Conservation (phyloP, 2,113 vertebrate species). For the Athene noctua region DNA sequence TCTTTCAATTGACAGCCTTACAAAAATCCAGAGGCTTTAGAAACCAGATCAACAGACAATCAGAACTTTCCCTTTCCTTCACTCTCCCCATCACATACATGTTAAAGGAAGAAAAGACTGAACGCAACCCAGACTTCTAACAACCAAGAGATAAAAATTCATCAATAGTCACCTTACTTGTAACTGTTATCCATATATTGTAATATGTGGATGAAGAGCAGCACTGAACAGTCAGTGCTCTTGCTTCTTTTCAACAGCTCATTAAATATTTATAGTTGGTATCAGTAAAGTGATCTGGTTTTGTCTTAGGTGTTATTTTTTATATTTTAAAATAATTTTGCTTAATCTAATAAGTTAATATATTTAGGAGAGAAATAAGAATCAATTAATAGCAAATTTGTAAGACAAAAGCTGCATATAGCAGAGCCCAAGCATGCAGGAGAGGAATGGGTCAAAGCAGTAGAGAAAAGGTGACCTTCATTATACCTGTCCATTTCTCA, state of each 20-base stretch:
- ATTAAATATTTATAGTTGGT: not conserved
- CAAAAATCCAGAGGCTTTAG: not conserved
- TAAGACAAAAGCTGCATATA: not conserved
- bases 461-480: not conserved
- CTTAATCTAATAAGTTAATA: not conserved
- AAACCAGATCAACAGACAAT: not conserved
- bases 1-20: not conserved
- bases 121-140: not conserved
- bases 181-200: not conserved
- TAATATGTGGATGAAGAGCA: not conserved
- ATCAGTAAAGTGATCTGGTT: not conserved
- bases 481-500: constrained; percentile 84
- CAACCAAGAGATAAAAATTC: not conserved
- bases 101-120: not conserved
- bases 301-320: not conserved
- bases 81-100: not conserved
- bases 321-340: not conserved
- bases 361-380: not conserved
- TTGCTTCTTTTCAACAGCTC: not conserved
- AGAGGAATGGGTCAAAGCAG: not conserved
- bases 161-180: not conserved
- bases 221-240: not conserved
- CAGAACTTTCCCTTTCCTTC: not conserved
- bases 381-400: not conserved
- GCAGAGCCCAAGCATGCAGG: not conserved